Conservation (phyloP, 2,888 invertebrate species). For the Acanthoscelides obtectus region DNA sequence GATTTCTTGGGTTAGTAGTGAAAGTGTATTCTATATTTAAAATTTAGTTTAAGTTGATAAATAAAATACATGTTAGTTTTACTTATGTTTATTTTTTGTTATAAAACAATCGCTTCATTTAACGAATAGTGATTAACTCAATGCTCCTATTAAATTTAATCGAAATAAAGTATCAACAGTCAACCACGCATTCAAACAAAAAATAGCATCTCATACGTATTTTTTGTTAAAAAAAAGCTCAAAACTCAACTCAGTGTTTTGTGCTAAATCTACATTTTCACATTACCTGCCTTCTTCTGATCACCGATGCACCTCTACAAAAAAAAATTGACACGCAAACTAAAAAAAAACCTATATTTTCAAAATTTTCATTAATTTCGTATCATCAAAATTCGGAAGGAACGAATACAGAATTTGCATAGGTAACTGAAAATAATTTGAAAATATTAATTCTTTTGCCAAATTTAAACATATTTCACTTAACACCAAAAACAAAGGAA, state of each 20-base stretch:
- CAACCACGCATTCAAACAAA: conserved; percentile 29
- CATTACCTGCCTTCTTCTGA: not conserved
- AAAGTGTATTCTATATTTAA: too few relatives aligned
- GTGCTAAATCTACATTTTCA: conserved; percentile 12
- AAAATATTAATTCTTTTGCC: not conserved
- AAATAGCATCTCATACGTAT: conserved; percentile 22
- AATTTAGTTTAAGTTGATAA: not conserved
- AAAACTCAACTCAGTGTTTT: conserved; percentile 19
- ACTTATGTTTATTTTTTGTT: conserved; percentile 23
- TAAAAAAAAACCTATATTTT: not conserved
- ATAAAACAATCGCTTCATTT: conserved; percentile 24
- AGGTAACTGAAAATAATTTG: not conserved
- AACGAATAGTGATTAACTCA: conserved; percentile 22
- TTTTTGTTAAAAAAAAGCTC: conserved; percentile 2
- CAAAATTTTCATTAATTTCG: not conserved
- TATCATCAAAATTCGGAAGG: not conserved
- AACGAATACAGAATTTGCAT: not conserved
- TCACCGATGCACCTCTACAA: not conserved
- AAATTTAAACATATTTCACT: not conserved
- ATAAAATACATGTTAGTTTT: not conserved
- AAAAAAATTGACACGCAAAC: not conserved
- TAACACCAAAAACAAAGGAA: not conserved
- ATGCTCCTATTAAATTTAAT: conserved; percentile 18
- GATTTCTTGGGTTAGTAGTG: too few relatives aligned
- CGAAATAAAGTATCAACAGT: conserved; percentile 25